Evolutionary conservation across 2,888 invertebrate genomes (phyloP), one percentile per base, ranked within the genome.

Genomic region (Ochropacha duplaris): DNA sequence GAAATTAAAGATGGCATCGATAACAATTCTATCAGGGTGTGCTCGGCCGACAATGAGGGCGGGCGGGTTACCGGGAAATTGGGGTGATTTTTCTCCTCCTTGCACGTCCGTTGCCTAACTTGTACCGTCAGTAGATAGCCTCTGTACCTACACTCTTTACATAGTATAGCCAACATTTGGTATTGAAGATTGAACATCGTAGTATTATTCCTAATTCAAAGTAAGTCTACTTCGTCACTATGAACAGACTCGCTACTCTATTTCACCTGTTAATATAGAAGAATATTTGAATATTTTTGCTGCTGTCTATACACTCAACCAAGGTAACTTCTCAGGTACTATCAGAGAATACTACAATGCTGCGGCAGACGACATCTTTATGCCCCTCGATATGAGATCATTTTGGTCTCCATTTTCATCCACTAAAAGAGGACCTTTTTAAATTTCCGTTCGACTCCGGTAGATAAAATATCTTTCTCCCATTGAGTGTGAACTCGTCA

Each of bases 1-100:
- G 88, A 94, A 94, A 94, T 94, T 94, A 94, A 94, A 94, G 94
- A 94, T 94, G 88, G 91, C 87, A 88, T 92, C 88, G 94, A 94
- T 94, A 94, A 93, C 90, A 89, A 84, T 91, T 92, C 93, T 90
- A 93, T 94, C 93, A 92, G 84, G 74, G 81, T 72, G 81, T 78
- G 76, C 72, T 79, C 84, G 75, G 74, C 82, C 87, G 88, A 93
- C 84, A 85, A 83, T 80, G 82, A 82, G 81, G 81, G 78, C 72
- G 77, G 76, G 64, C 69, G 69, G 76, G 31, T 75, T 71, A 76
- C 65, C 79, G 81, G 90, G 90, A 91, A 90, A 93, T 92, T 90
- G 88, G 87, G 90, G 88, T 89, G 90, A 91, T 91, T 90, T 91
- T 90, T 92, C 91, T 88, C 81, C 82, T 81, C 84, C 82, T 76